Base-by-base conservation (phyloP, 2,113 vertebrate species). In the Eulemur rufifrons region DNA sequence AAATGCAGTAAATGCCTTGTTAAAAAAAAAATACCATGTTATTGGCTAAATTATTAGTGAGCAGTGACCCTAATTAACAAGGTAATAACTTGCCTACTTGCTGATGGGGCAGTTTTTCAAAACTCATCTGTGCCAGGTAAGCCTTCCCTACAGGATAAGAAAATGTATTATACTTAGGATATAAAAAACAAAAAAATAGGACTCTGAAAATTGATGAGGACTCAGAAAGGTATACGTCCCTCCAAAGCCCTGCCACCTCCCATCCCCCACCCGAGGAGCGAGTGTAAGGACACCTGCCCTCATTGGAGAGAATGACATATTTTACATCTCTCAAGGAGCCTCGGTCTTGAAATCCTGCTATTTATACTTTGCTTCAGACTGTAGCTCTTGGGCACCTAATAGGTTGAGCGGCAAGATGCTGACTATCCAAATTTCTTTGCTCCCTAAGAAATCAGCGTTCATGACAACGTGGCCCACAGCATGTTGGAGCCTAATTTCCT, bases 11-110 rank as follows among this genome's bases (percentile, higher is more conserved):
- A 97, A 98, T 98, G 95, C 95, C 95, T 98, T 98, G 97, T 98
- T 98, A 83, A 98, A 98, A 95, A 95, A 94, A 94, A 99, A 98
- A 98, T 97, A 98, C 39, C 92, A 87, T 96, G 86, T 97, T 98
- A 98, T 97, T 98, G 97, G 97, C 64, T 98, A 98, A 98, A 98
- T 98, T 98, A 99, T 98, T 98, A 98, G 98, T 97, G 98, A 97
- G 88, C 97, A 96, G 68, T 98, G 98, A 98, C 98, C 98, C 95
- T 98, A 98, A 98, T 98, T 98, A 98, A 97, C 90, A 98, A 96
- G 73, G 97, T 97, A 98, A 98, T 98, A 99, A 98, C 94, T 93
- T 97, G 39, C 88, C 73, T 78, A 97, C 97, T 98, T 98, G 98
- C 98, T 98, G 98, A 97, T 96, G 93, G 71, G 94, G 98, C 98